phyloP scores from a whole-genome alignment of 2,113 vertebrate genomes.

The Crotalus helleri region DNA sequence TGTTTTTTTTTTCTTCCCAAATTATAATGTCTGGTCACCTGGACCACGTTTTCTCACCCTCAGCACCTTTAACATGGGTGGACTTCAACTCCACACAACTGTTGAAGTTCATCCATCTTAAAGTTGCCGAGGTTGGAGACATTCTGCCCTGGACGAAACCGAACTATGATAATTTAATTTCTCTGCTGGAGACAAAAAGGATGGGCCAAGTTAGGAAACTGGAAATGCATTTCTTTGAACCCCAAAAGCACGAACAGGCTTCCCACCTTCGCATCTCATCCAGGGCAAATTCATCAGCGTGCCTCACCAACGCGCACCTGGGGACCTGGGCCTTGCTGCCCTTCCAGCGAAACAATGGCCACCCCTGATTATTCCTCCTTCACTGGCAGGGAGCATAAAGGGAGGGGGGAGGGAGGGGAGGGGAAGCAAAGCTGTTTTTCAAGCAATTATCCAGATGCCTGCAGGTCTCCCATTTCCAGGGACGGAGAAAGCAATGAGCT shows the following conservation, averaged over 20 bases:
- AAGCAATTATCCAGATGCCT: neutral
- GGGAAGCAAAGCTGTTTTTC: neutral
- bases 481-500: neutral
- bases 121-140: neutral
- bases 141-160: neutral
- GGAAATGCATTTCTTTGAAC: neutral
- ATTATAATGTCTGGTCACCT: neutral
- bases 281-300: neutral
- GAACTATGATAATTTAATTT: neutral
- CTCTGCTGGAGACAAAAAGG: neutral
- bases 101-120: neutral
- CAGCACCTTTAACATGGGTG: neutral
- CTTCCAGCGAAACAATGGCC: neutral
- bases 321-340: neutral
- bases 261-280: neutral
- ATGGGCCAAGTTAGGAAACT: neutral
- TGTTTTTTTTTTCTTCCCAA: neutral
- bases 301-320: no score
- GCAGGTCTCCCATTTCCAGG: neutral
- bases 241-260: neutral
- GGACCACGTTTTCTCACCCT: neutral
- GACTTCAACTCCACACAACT: neutral
- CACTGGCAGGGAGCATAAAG: neutral
- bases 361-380: constrained; percentile 1
- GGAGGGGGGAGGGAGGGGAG: neutral